Conservation (phyloP, 2,888 invertebrate genomes). For the Nowickia ferox region DNA sequence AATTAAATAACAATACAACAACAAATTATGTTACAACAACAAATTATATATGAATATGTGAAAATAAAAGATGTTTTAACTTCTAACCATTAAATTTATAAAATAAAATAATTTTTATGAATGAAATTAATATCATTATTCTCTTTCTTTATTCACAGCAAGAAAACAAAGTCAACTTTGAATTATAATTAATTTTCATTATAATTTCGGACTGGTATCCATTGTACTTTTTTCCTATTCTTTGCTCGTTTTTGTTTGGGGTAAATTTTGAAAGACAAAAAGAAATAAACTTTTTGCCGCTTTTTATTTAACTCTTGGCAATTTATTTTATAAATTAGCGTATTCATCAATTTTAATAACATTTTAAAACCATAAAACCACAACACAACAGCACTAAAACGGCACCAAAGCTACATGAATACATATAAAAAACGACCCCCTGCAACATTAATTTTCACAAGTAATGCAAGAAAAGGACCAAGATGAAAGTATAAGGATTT, state of each 20-base stretch:
- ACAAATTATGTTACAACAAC: no score
- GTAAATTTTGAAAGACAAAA: conserved; percentile 14
- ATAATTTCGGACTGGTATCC: conserved; percentile 50
- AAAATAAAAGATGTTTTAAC: no score
- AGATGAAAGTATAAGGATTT: background rate
- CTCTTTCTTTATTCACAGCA: conserved; percentile 21
- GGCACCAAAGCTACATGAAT: conserved; percentile 10
- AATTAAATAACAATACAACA: no score
- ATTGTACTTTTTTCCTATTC: background rate
- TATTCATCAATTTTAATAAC: conserved; percentile 82
- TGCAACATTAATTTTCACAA: background rate
- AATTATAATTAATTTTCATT: conserved; percentile 72
- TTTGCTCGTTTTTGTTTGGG: conserved; percentile 15
- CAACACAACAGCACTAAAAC: conserved; percentile 69
- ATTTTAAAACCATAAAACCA: conserved; percentile 76
- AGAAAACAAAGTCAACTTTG: conserved; percentile 14
- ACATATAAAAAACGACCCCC: background rate
- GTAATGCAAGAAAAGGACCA: conserved; percentile 20
- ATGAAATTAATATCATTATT: conserved; percentile 28
- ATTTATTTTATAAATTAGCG: conserved; percentile 79
- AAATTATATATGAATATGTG: no score
- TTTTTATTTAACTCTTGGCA: conserved; percentile 66
- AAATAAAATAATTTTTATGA: background rate
- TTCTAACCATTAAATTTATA: no score
- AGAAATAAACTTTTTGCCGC: conserved; percentile 16